Evolutionary conservation across 2,888 invertebrate species (phyloP).

Genomic region (Phortica okadai): DNA sequence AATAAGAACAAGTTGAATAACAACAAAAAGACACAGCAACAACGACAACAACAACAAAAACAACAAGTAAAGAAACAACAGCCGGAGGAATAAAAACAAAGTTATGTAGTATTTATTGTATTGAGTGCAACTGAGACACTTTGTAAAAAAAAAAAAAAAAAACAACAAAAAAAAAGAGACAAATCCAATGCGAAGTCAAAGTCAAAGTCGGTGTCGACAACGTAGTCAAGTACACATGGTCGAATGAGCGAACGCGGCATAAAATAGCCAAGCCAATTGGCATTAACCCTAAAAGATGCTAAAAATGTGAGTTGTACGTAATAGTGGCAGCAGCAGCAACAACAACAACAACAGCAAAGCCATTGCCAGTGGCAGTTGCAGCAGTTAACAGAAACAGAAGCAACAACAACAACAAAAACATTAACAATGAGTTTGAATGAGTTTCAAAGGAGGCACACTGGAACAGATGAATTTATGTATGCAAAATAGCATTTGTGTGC

Average conservation of each 20-base stretch:
- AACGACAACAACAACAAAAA: conserved; percentile 3
- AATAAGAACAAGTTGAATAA: background rate
- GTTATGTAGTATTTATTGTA: conserved; percentile 21
- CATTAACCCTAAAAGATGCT: conserved; percentile 68
- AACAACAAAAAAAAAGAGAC: background rate
- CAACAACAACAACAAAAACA: conserved; percentile 28
- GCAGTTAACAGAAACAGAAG: conserved; percentile 27
- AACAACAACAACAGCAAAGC: conserved; percentile 27
- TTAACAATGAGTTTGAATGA: conserved; percentile 40
- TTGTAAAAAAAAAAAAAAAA: background rate
- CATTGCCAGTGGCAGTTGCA: conserved; percentile 1
- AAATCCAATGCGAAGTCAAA: background rate
- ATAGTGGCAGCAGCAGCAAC: conserved; percentile 50
- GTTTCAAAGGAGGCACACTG: conserved; percentile 45
- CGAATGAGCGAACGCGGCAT: background rate
- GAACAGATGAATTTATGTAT: conserved; percentile 75
- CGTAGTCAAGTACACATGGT: background rate
- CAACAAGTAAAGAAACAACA: background rate
- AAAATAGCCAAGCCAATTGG: conserved; percentile 55
- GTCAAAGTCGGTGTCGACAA: background rate
- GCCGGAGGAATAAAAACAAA: background rate
- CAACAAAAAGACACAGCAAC: background rate
- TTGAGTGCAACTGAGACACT: conserved; percentile 24
- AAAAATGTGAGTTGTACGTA: conserved; percentile 51
- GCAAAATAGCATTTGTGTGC: conserved; percentile 69